Evolutionary conservation across 2,113 vertebrate genomes (phyloP).

Genomic region (Lagenorhynchus albirostris): DNA sequence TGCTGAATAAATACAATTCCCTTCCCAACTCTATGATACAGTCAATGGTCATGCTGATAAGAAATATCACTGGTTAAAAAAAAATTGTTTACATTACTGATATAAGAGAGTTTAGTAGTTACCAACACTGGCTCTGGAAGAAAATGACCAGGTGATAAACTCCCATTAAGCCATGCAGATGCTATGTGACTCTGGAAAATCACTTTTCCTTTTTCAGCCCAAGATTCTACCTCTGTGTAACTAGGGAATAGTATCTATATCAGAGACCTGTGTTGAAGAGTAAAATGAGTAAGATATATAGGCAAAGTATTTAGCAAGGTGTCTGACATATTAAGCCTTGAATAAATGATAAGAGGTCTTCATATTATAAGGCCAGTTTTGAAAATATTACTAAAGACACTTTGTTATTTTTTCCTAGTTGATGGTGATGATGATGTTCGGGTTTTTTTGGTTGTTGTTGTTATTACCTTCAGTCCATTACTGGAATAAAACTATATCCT

Average conservation of each 20-base stretch:
- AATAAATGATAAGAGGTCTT: neutral
- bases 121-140: rapidly evolving
- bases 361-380: neutral
- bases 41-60: neutral
- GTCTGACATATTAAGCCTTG: neutral
- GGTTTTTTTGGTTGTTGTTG: neutral
- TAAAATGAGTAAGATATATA: neutral
- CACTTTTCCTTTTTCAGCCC: neutral
- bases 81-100: neutral
- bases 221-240: neutral
- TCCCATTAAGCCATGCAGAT: rapidly evolving
- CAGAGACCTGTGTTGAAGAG: neutral
- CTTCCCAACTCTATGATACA: neutral
- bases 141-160: neutral
- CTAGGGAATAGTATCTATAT: neutral
- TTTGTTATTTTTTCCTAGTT: neutral
- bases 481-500: neutral
- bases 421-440: neutral
- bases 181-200: neutral
- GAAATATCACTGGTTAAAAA: neutral
- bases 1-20: neutral
- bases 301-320: neutral
- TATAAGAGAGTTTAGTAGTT: neutral
- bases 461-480: neutral
- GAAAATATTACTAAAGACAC: neutral